Percentiles rank a stretch among this genome's conserved stretches.
Evolutionary conservation across 2,888 invertebrate species (phyloP).

Genomic region (Geophilus truncorum): DNA sequence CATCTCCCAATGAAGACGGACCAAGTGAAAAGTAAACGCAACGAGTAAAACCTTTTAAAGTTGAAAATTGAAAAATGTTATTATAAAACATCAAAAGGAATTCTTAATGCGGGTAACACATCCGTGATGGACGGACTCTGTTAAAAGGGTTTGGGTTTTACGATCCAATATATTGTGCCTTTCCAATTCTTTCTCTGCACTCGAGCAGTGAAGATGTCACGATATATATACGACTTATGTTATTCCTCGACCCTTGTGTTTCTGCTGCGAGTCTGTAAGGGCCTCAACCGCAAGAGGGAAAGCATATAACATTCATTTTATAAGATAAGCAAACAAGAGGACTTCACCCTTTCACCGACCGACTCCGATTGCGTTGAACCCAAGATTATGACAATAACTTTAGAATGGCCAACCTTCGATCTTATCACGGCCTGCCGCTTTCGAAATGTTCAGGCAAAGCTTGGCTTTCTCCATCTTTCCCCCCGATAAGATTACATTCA

Average conservation of each 20-base stretch:
- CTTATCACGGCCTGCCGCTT: background rate
- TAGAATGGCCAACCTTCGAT: background rate
- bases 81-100: background rate
- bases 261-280: background rate
- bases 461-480: background rate
- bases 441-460: background rate
- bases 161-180: background rate
- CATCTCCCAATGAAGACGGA: background rate
- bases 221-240: background rate
- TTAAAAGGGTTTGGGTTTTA: background rate
- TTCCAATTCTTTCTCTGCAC: background rate
- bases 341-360: background rate
- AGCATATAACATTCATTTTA: background rate
- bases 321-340: background rate
- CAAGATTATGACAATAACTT: background rate
- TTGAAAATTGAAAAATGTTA: background rate
- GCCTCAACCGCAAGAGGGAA: background rate
- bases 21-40: background rate
- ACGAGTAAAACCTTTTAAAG: background rate
- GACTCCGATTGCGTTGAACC: background rate
- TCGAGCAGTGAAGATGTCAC: background rate
- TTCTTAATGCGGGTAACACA: background rate
- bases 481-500: background rate
- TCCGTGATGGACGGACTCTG: background rate
- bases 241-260: background rate